Conservation (phyloP, 2,888 invertebrate species). For the Myathropa florea region DNA sequence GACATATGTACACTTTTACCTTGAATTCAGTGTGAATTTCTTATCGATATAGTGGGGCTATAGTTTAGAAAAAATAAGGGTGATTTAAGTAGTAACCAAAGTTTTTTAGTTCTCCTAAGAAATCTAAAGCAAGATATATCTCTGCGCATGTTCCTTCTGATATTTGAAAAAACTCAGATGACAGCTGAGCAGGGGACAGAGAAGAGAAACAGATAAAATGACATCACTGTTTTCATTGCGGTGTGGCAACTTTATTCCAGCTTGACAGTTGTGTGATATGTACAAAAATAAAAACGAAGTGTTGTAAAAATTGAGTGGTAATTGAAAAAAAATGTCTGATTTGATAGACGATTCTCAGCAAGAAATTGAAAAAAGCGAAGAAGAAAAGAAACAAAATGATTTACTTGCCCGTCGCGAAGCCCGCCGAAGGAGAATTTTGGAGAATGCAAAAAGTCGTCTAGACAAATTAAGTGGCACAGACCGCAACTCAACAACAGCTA, state of each 20-base stretch:
- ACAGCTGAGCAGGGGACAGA: neutral
- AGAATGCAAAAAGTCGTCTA: constrained; percentile 56
- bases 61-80: no score
- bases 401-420: constrained; percentile 48
- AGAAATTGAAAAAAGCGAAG: constrained; percentile 34
- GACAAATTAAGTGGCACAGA: constrained; percentile 44
- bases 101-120: no score
- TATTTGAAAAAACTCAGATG: neutral
- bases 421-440: constrained; percentile 45
- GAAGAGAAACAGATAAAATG: constrained; percentile 1
- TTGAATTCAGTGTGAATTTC: no score
- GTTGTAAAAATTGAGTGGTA: neutral
- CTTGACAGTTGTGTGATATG: constrained; percentile 12
- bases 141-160: neutral
- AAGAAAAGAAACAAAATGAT: constrained; percentile 44
- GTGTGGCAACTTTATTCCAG: constrained; percentile 7
- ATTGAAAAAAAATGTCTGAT: constrained; percentile 44
- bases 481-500: constrained; percentile 17
- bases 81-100: no score
- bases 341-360: constrained; percentile 25
- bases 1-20: no score
- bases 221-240: constrained; percentile 13
- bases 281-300: constrained; percentile 20
- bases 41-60: no score
- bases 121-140: no score